Evolutionary conservation across 2,888 invertebrate genomes (phyloP), one percentile per base, ranked within the genome.

Genomic region (Drosophila nr. perissopoda): DNA sequence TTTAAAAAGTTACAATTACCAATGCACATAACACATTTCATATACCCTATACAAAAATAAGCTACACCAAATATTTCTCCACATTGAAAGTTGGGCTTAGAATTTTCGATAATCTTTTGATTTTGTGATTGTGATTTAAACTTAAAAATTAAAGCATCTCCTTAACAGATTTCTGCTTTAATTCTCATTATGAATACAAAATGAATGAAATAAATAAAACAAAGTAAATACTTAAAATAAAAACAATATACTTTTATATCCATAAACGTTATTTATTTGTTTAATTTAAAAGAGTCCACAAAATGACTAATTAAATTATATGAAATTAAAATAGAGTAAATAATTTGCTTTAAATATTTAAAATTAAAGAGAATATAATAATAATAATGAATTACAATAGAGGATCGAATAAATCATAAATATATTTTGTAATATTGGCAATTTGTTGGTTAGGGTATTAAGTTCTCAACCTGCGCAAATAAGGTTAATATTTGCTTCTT

Each of bases 1-100:
- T 80, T 74, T 74, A 60, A 69, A 72, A 79, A 62, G 59, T 72
- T 77, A 73, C 72, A 78, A 85, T 78, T 82, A 73, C 63, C 78
- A 73, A 73, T 74, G 69, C 66, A 76, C 52, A 72, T 56, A 72
- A 58, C 51, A 73, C 63, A 67, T 49, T 53, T 57, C 33, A 60
- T 58, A 63, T 66, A 75, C 69, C 25, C 77, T 75, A 7, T 4
- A 4, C 1, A 27, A 61, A 61, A 33, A 54, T 16, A 21, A 18
- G 48, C 10, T 58, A 57, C 5, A 25, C 18, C n/a, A 11, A 27
- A 29, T 4, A 27, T 36, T 27, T 21, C 10, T 1, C 16, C 6
- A 2, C 16, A 18, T 16, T 18, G 4, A 5, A 34, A 34, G 31
- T 48, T 33, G 4, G 4, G 18, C 21, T 25, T 31, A n/a, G 27